A percentile compares a stretch with the other conserved stretches of the same genome.
These are phyloP conservation scores for Vidua chalybeata DNA, from an alignment of 2,113 vertebrate species.

Conservation along the genomic window DNA sequence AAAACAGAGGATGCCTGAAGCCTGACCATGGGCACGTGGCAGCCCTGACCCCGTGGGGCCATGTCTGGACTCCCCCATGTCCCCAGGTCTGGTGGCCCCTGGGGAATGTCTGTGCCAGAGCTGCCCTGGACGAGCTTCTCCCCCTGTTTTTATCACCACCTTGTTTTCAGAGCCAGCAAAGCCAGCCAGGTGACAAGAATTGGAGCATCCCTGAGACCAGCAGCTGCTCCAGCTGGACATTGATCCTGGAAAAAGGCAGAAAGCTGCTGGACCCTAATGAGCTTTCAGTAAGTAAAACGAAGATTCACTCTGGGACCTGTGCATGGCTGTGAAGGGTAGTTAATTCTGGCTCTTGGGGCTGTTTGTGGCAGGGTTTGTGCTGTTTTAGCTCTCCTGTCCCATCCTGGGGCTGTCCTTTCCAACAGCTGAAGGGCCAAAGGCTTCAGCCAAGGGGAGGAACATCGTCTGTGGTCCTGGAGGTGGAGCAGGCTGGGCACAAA, in stretches of 20 bases:
- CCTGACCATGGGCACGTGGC: rapidly evolving
- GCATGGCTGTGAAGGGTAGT: background rate
- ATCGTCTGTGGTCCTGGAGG: background rate
- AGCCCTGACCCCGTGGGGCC: background rate
- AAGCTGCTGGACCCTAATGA: background rate
- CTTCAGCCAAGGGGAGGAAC: background rate
- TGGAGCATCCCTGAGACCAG: background rate
- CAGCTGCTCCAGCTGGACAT: constrained; percentile 15
- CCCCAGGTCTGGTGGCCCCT: background rate
- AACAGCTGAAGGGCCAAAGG: background rate
- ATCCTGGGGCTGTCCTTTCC: background rate
- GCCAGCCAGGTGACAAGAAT: background rate
- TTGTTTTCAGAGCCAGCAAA: constrained; percentile 28
- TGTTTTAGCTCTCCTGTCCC: background rate
- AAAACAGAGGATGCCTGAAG: background rate
- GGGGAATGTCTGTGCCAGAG: background rate
- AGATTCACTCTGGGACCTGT: background rate
- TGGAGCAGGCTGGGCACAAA: background rate
- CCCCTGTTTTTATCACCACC: background rate
- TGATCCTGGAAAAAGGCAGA: background rate
- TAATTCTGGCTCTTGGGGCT: background rate
- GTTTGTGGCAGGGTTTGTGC: background rate
- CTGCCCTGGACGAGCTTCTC: background rate
- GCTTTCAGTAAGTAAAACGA: background rate
- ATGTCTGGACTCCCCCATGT: rapidly evolving